Evolutionary conservation across 1,140 invertebrate species (phyloP), one percentile per base, ranked within the genome.

Genomic region (Zaprionus inermis): DNA sequence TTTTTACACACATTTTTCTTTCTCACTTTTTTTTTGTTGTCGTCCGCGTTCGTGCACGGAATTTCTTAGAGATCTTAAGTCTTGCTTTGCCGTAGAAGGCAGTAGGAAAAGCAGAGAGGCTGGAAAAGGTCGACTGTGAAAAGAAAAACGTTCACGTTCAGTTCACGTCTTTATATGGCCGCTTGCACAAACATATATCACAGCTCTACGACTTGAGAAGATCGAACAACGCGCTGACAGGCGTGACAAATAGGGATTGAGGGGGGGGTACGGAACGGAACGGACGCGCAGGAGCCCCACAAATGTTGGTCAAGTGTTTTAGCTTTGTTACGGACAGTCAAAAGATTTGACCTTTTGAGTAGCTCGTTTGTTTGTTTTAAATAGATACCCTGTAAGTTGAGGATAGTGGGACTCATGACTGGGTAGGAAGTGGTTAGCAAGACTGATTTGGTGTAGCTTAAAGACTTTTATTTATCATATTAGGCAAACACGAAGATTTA

Each of bases 251-350:
- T 44, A 16, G 6, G n/a, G n/a, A n/a, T n/a, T n/a, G n/a, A n/a
- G n/a, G 22, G 18, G 12, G 22, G 18, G 22, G 36, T n/a, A 44
- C n/a, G 7, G 38, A 44, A 32, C 10, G 30, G 30, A 32, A 1
- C 5, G 30, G 30, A 32, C 4, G 30, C n/a, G 38, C 44, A 52
- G 46, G 16, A 57, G 24, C 28, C 24, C 16, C 44, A 7, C 3
- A 41, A 65, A 72, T 58, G 54, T 66, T 66, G 69, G 69, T 66
- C 63, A 72, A 66, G 63, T 66, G 69, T 49, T 41, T 64, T 41
- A 32, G 52, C 44, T 49, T 49, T 49, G 18, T 49, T 49, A 20
- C 44, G 44, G 10, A 22, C 20, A 58, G 57, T 52, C 63, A 30
- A 14, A 34, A 28, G 24, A 5, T 28, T 34, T 66, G 54, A 66